Evolutionary conservation across 2,797 vertebrate species (phyloP).

Genomic region (Choloepus didactylus): DNA sequence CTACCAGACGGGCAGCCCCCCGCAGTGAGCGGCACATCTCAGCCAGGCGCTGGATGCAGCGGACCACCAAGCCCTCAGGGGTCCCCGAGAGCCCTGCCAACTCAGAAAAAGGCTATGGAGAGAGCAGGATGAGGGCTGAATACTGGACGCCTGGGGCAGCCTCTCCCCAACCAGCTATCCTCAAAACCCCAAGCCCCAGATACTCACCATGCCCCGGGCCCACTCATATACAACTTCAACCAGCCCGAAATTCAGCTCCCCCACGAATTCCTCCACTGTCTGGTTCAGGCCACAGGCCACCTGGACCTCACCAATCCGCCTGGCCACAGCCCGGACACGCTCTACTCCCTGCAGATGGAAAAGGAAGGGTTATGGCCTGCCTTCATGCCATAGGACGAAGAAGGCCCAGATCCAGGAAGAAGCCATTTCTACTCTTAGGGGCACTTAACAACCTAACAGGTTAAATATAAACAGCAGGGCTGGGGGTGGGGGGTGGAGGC

Average conservation of each 20-base stretch:
- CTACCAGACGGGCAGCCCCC: conserved; percentile 94
- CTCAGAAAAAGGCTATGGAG: conserved; percentile 93
- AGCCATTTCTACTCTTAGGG: not conserved
- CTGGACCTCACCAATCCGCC: conserved; percentile 93
- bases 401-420: not conserved
- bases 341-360: conserved; percentile 90
- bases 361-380: not conserved
- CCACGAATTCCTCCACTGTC: conserved; percentile 93
- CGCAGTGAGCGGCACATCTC: conserved; percentile 95
- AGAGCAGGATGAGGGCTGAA: not conserved
- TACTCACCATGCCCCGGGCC: conserved; percentile 95
- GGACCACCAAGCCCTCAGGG: conserved; percentile 95
- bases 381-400: not conserved
- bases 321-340: conserved; percentile 91
- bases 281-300: conserved; percentile 92
- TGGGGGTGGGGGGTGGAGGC: not conserved
- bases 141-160: not conserved
- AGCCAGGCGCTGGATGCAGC: conserved; percentile 95
- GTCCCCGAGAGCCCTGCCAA: conserved; percentile 94
- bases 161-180: not conserved
- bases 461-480: not conserved
- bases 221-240: conserved; percentile 97
- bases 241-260: conserved; percentile 95
- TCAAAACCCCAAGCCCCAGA: not conserved
- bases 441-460: not conserved